These are phyloP conservation scores for Diglossa brunneiventris DNA, from an alignment of 2,113 vertebrate species.

Conservation along the genomic window DNA sequence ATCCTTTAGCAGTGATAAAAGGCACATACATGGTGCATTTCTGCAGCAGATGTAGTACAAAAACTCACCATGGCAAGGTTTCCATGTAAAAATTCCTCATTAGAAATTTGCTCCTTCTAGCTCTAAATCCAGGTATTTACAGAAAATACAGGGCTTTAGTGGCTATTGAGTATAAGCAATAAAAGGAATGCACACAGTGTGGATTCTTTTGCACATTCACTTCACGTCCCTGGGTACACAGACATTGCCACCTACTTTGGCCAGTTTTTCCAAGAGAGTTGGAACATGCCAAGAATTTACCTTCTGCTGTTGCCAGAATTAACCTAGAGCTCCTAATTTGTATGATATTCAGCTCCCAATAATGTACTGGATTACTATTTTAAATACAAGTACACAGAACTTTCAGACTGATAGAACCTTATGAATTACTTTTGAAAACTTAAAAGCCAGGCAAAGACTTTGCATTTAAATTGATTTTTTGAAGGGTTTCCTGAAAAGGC, in stretches of 20 bases:
- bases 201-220: not conserved
- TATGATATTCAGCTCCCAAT: not conserved
- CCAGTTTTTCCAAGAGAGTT: not conserved
- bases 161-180: not conserved
- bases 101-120: not conserved
- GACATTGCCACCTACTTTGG: not conserved
- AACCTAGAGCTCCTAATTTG: not conserved
- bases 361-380: not conserved
- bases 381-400: not conserved
- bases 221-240: not conserved
- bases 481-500: not conserved
- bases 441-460: constrained; percentile 22
- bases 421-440: constrained; percentile 5
- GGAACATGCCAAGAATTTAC: not conserved
- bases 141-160: not conserved
- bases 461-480: constrained; percentile 62
- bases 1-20: not conserved
- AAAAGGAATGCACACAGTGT: not conserved
- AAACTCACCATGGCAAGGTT: not conserved
- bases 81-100: not conserved
- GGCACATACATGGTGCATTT: not conserved
- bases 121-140: not conserved
- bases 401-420: not conserved
- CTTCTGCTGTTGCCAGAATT: not conserved
- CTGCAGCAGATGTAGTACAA: fast-evolving